Evolutionary conservation across 1,140 invertebrate species (phyloP), one percentile per base, ranked within the genome.

Genomic region (Centruroides sculpturatus): DNA sequence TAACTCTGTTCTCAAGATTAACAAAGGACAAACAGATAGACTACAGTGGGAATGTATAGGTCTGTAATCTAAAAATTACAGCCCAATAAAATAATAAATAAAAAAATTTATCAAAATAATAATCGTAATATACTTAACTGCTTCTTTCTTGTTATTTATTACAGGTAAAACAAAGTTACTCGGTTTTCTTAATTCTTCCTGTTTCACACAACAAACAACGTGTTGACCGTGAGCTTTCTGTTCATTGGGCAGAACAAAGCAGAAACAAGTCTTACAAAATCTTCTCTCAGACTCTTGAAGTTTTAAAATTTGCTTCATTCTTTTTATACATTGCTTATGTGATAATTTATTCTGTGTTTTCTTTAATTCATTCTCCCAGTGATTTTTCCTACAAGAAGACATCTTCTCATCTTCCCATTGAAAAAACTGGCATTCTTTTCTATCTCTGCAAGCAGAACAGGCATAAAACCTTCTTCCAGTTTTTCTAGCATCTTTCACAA

Each of bases 381-480:
- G n/a, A 10, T 50, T n/a, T 35, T 49, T 47, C 10, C 35, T 59
- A 13, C 56, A 4, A 5, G 9, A 6, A 51, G 53, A 34, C 35
- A 56, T n/a, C 8, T 55, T 11, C 55, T 62, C 61, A 49, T 62
- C 61, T 55, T 35, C 57, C 61, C 61, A 62, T 34, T 59, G 61
- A 36, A 62, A 62, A 35, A 59, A 62, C 13, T 23, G 49, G 11
- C 61, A 62, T 3, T 36, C 53, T 41, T 46, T 50, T 46, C 61
- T 58, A 36, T 59, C 53, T 41, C 61, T 53, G n/a, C 57, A 62
- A 13, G 61, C 61, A 35, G 61, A 62, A 56, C 61, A 62, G 3
- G 61, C 57, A 50, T 41, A 62, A 56, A 62, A 62, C 51, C 46
- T 62, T 36, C 35, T 62, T 5, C 61, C 61, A 34, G 57, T 50